Evolutionary conservation across 2,113 vertebrate species (phyloP), one percentile per base, ranked within the genome.

Genomic region (Corynorhinus townsendii): DNA sequence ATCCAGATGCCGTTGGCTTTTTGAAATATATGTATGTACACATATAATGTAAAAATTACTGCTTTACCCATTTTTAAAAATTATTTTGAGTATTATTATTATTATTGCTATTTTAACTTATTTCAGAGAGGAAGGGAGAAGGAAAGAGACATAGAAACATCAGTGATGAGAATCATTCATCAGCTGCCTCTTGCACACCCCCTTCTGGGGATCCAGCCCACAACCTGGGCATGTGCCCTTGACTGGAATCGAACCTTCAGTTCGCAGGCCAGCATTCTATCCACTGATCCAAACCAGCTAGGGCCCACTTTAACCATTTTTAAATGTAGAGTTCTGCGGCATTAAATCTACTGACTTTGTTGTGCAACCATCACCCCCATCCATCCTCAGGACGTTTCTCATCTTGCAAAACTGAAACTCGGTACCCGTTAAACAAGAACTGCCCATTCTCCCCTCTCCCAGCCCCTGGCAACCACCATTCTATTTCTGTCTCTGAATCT

Each of bases 391-490:
- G 59, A 56, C 20, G 3, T 26, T n/a, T 47, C 80, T 64, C 5
- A 3, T 71, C 73, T 93, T 59, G 69, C 59, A 59, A 52, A 85
- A 64, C 56, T 49, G 38, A 80, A 94, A 47, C 54, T 84, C 38
- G 38, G 14, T 62, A 15, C 5, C 33, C 59, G 22, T 35, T 33
- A 59, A 80, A 56, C 4, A 54, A 0, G 40, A 43, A 83, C 24
- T 45, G 11, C 11, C 47, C 19, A 0, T 30, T 24, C 35, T 26
- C 79, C 24, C 4, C n/a, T 19, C 16, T 0, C 40, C 1, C 10
- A 3, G 0, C 35, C 11, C 28, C 30, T 26, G 4, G 68, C 64
- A 66, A 2, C 30, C 33, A 33, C 52, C 45, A 8, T 35, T 90
- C 38, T 82, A 2, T 47, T 69, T 26, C 12, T 28, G 12, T 83